phyloP scores from a whole-genome alignment of 2,888 invertebrate genomes.

The Nomada lathburiana region DNA sequence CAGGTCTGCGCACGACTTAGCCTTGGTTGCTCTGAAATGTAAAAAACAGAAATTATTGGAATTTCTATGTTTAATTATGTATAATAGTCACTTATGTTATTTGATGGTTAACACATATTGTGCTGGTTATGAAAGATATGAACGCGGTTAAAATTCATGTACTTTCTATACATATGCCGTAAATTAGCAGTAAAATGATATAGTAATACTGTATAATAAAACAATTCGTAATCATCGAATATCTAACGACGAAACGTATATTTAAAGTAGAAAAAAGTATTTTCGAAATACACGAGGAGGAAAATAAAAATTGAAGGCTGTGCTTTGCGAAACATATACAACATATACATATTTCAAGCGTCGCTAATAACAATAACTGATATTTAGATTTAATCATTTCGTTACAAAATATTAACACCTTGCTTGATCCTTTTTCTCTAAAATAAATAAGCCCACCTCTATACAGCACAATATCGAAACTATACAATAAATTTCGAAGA shows the following conservation, averaged over 20 bases:
- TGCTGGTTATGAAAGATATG: not conserved
- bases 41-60: conserved; percentile 14
- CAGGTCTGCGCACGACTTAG: conserved; percentile 91
- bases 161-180: not conserved
- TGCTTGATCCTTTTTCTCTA: not conserved
- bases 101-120: not conserved
- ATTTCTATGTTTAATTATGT: not conserved
- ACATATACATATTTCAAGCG: too few species aligned
- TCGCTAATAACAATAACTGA: too few species aligned
- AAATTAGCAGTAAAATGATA: not conserved
- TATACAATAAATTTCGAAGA: not conserved
- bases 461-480: not conserved
- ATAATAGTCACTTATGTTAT: not conserved
- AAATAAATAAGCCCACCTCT: not conserved
- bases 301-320: not conserved
- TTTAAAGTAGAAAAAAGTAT: not conserved
- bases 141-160: too few species aligned
- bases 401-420: too few species aligned
- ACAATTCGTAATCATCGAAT: not conserved
- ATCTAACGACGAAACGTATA: not conserved
- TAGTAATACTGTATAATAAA: not conserved
- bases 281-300: not conserved
- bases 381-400: too few species aligned
- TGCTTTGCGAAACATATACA: not conserved
- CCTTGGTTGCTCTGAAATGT: conserved; percentile 88